Conservation (phyloP, 2,113 vertebrate species). For the Macrotis lagotis region DNA sequence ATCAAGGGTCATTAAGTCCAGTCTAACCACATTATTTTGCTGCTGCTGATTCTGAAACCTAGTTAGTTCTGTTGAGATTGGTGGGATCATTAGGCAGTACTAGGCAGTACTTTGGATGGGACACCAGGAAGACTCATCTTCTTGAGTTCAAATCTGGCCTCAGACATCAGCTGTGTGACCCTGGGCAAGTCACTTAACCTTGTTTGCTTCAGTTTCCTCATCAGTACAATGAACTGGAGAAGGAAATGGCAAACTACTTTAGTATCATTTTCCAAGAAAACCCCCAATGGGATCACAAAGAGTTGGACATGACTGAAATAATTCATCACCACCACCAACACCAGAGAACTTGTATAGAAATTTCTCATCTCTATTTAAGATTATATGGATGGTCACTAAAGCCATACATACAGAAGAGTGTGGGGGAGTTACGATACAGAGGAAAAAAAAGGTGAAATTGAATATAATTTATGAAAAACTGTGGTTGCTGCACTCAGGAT, state of each 20-base stretch:
- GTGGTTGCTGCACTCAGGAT: not conserved
- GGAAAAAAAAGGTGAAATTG: not conserved
- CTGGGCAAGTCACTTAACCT: not conserved
- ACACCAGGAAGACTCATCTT: not conserved
- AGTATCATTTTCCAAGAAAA: not conserved
- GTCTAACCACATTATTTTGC: not conserved
- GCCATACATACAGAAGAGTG: not conserved
- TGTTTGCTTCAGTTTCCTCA: not conserved
- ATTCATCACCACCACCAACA: not conserved
- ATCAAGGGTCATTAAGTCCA: not conserved
- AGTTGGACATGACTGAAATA: not conserved
- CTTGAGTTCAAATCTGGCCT: not conserved
- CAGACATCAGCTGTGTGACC: not conserved
- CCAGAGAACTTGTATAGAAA: not conserved
- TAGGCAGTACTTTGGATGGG: not conserved
- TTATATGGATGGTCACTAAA: constrained; percentile 1
- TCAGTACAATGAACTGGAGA: not conserved
- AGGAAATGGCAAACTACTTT: not conserved
- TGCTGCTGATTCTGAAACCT: not conserved
- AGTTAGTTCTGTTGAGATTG: not conserved
- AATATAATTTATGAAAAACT: not conserved
- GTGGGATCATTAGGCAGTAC: too few relatives aligned
- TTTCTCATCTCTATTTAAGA: not conserved
- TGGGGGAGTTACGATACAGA: not conserved
- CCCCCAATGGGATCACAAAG: not conserved